Percentiles rank a stretch among this genome's conserved stretches.
Conservation (phyloP, 2,888 invertebrate genomes). For the Allophyes oxyacanthae region DNA sequence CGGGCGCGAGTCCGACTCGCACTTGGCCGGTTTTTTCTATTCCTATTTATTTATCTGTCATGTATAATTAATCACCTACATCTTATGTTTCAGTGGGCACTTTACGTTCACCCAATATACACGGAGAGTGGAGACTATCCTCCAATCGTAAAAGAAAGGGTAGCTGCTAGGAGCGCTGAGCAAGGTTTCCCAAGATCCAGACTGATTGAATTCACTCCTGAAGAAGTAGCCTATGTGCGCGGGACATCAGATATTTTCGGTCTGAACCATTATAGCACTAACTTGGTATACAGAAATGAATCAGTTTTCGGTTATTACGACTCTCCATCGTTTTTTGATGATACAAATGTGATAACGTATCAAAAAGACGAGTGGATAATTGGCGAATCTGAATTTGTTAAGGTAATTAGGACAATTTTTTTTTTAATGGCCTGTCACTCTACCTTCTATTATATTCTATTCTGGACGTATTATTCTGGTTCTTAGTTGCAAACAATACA, state of each 20-base stretch:
- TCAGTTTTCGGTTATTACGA: conserved; percentile 48
- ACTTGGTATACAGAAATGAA: conserved; percentile 74
- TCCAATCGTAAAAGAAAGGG: conserved; percentile 86
- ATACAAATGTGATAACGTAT: conserved; percentile 49
- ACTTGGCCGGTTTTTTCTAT: too few species aligned
- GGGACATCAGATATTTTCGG: conserved; percentile 91
- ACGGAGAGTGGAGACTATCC: conserved; percentile 90
- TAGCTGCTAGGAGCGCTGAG: conserved; percentile 86
- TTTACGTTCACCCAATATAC: conserved; percentile 90
- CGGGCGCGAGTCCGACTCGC: too few species aligned
- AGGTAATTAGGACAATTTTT: too few species aligned
- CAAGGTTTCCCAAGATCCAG: conserved; percentile 89
- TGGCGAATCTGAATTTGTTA: too few species aligned
- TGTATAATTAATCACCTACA: too few species aligned
- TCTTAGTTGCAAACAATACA: too few species aligned
- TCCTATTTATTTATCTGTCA: too few species aligned
- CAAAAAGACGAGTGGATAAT: conserved; percentile 27
- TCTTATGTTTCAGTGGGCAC: neutral
- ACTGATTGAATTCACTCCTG: conserved; percentile 88
- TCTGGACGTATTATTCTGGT: too few species aligned
- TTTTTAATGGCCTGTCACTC: too few species aligned
- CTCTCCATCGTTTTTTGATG: conserved; percentile 62
- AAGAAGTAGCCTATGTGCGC: conserved; percentile 89
- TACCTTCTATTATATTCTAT: too few species aligned
- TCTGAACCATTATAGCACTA: conserved; percentile 91